Percentiles rank a stretch among this genome's conserved stretches.
Conservation (phyloP, 2,113 vertebrate species). For the Anhinga anhinga region DNA sequence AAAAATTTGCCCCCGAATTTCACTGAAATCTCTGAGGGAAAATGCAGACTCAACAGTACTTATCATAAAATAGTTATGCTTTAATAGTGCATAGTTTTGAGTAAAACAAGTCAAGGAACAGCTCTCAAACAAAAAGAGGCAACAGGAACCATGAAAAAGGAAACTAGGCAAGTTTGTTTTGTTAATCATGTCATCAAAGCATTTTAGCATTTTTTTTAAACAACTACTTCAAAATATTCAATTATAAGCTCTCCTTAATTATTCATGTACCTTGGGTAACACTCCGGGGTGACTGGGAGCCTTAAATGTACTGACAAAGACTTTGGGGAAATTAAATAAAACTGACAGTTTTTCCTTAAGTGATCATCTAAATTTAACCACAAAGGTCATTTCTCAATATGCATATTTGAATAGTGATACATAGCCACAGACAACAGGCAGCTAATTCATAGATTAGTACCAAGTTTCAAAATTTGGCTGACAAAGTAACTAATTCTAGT, state of each 20-base stretch:
- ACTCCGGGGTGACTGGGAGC: neutral
- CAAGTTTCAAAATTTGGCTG: neutral
- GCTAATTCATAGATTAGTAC: neutral
- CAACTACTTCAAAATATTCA: neutral
- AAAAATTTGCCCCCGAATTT: neutral
- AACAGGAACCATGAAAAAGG: neutral
- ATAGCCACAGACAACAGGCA: neutral
- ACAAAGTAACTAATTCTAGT: neutral
- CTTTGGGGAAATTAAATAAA: conserved; percentile 7
- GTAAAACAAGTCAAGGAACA: neutral
- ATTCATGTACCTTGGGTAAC: neutral
- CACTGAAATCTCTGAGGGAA: neutral
- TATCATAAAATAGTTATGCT: neutral
- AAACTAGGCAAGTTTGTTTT: neutral
- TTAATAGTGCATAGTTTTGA: neutral
- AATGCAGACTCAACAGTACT: neutral
- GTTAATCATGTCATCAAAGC: neutral
- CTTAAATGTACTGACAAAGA: neutral
- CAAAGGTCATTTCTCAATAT: conserved; percentile 20
- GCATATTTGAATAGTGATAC: neutral
- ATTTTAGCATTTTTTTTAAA: neutral
- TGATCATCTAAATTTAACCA: conserved; percentile 19
- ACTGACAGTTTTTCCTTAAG: conserved; percentile 5
- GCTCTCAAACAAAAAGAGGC: neutral
- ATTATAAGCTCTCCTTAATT: neutral